Evolutionary conservation across 2,797 vertebrate genomes (phyloP).

Genomic region (Gephyroberyx darwinii): DNA sequence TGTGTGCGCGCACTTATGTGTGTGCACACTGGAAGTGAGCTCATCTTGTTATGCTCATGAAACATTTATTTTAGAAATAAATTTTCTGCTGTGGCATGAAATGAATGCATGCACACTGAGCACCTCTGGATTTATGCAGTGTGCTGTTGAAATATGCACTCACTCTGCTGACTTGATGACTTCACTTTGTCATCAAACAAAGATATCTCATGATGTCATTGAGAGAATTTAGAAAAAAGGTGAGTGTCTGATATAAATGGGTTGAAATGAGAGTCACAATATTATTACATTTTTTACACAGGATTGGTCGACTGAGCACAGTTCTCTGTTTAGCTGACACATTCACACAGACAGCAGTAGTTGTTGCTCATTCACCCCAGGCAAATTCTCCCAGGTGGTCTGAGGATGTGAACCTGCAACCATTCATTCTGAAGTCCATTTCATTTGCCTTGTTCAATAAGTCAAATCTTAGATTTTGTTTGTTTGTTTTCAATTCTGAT

Average conservation of each 20-base stretch:
- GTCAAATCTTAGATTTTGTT: background rate
- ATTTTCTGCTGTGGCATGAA: slow-evolving; percentile 8
- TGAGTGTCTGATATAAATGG: slow-evolving; percentile 26
- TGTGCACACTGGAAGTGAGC: slow-evolving; percentile 34
- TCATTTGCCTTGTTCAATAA: background rate
- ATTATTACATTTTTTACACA: slow-evolving; percentile 24
- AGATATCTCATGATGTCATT: slow-evolving; percentile 35
- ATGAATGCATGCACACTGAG: slow-evolving; percentile 4
- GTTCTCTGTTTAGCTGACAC: slow-evolving; percentile 23
- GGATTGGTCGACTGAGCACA: slow-evolving; percentile 33
- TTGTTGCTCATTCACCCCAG: background rate
- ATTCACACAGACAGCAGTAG: slow-evolving; percentile 35
- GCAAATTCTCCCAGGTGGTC: background rate
- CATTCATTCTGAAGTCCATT: background rate
- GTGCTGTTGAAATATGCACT: slow-evolving; percentile 6
- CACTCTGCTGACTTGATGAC: slow-evolving; percentile 5
- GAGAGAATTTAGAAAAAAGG: slow-evolving; percentile 24
- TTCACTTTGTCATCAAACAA: slow-evolving; percentile 20
- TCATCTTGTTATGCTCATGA: slow-evolving; percentile 49
- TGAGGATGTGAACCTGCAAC: background rate
- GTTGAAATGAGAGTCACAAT: slow-evolving; percentile 21
- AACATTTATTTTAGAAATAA: slow-evolving; percentile 39
- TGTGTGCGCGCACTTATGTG: background rate
- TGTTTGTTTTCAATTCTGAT: background rate
- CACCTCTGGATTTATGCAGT: slow-evolving; percentile 25